Evolutionary conservation across 2,113 vertebrate species (phyloP).

Genomic region (Pseudois nayaur): DNA sequence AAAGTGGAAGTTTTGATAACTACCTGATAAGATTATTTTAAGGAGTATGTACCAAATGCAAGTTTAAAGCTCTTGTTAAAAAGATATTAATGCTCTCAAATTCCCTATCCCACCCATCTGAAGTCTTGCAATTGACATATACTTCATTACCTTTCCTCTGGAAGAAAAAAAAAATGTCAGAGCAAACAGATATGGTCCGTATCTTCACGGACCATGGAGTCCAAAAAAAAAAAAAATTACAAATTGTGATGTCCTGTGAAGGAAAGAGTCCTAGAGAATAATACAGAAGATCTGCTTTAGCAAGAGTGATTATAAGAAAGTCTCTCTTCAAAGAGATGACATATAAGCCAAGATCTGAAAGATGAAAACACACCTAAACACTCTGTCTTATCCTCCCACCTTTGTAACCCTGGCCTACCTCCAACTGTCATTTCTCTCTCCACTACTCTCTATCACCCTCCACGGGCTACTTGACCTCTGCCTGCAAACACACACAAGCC

Average conservation of each 20-base stretch:
- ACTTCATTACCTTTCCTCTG: background rate
- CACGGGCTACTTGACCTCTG: background rate
- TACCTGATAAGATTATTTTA: background rate
- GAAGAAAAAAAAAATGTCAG: background rate
- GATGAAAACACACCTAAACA: background rate
- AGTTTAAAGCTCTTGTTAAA: background rate
- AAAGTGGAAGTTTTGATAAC: background rate
- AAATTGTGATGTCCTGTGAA: background rate
- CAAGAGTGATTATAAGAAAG: background rate
- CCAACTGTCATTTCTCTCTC: conserved; percentile 6
- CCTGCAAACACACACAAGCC: background rate
- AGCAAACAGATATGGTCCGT: background rate
- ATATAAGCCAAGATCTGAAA: conserved; percentile 39
- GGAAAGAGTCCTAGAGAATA: background rate
- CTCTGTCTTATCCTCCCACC: background rate
- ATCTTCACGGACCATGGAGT: background rate
- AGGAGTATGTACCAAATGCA: background rate
- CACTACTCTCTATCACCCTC: background rate
- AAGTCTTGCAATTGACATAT: background rate
- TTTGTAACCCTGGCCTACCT: background rate
- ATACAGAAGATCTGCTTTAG: background rate
- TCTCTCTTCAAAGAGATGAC: conserved; percentile 11
- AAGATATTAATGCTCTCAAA: background rate
- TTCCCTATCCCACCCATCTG: background rate
- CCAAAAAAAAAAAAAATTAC: background rate